Conservation (phyloP, 1,140 invertebrate species). For the Trichonephila clavata region DNA sequence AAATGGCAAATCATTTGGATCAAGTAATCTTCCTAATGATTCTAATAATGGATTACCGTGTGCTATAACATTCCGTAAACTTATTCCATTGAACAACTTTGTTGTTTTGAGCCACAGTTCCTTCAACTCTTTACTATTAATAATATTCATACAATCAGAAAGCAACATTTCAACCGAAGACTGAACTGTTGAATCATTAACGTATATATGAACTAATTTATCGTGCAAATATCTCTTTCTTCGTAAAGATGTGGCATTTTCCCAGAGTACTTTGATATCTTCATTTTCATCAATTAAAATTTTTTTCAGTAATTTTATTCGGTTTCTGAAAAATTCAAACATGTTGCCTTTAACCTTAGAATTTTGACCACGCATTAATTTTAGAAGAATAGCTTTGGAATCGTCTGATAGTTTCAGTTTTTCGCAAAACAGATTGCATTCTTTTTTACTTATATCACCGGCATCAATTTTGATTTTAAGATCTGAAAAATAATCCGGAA, state of each 20-base stretch:
- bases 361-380: background rate
- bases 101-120: constrained; percentile 42
- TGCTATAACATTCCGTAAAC: constrained; percentile 13
- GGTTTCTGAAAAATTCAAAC: background rate
- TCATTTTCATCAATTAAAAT: constrained; percentile 55
- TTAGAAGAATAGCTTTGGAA: background rate
- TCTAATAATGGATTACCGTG: constrained; percentile 46
- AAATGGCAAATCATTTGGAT: constrained; percentile 23
- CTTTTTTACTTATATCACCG: background rate
- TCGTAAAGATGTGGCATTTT: background rate
- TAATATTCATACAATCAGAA: constrained; percentile 56
- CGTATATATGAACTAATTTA: background rate
- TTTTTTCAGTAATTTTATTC: constrained; percentile 32
- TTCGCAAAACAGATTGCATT: background rate
- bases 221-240: background rate
- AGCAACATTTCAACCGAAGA: constrained; percentile 52
- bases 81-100: constrained; percentile 35
- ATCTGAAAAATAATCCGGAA: background rate
- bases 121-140: background rate
- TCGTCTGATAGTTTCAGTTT: background rate
- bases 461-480: background rate
- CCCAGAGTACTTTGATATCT: constrained; percentile 6
- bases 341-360: background rate
- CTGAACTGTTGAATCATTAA: background rate
- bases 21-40: constrained; percentile 7